Evolutionary conservation across 2,888 invertebrate species (phyloP).

Genomic region (Diaperis boleti): DNA sequence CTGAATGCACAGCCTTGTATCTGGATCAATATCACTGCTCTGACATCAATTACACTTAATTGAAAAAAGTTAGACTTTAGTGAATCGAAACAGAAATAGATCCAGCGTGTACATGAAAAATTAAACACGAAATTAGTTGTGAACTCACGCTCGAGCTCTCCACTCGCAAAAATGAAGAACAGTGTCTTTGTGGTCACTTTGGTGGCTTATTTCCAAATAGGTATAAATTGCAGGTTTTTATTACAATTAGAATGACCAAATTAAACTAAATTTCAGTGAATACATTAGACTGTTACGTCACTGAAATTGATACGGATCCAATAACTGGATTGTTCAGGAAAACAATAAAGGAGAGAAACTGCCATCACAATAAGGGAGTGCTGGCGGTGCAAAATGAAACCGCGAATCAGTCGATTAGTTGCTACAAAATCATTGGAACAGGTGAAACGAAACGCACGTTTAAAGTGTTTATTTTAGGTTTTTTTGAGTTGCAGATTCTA

Average conservation of each 20-base stretch:
- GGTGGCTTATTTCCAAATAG: background rate
- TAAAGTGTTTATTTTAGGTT: background rate
- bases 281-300: background rate
- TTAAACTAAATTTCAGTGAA: background rate
- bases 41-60: background rate
- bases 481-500: background rate
- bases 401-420: background rate
- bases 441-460: background rate
- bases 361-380: background rate
- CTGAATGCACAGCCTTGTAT: no score
- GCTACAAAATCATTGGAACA: constrained; percentile 6
- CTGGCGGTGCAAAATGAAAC: background rate
- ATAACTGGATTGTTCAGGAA: background rate
- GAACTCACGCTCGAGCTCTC: background rate
- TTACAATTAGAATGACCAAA: background rate
- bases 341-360: constrained; percentile 1
- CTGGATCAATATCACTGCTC: background rate
- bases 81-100: background rate
- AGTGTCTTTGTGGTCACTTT: background rate
- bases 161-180: constrained; percentile 5
- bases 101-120: background rate
- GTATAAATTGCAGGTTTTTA: background rate
- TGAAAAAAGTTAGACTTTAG: background rate
- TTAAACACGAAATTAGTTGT: constrained; percentile 6
- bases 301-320: background rate